A percentile compares a stretch with the other conserved stretches of the same genome.
These are phyloP conservation scores for Chunga burmeisteri DNA, from an alignment of 2,113 vertebrate species.

Conservation along the genomic window DNA sequence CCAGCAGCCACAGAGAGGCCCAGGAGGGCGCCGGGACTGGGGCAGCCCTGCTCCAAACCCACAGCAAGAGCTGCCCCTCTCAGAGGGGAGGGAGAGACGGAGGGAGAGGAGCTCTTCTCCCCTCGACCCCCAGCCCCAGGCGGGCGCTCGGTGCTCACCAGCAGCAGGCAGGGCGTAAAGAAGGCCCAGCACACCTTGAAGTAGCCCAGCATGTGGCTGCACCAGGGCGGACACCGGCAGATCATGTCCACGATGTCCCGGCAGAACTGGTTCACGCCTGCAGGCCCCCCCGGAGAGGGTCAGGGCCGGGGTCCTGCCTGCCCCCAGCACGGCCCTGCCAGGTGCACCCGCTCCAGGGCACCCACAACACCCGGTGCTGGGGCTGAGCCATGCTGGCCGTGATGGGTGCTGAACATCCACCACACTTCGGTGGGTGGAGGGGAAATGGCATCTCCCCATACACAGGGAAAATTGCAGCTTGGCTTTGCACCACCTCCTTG, in stretches of 20 bases:
- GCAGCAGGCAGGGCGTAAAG: slow-evolving; percentile 86
- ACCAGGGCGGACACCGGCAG: slow-evolving; percentile 80
- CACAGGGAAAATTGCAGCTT: too few species aligned
- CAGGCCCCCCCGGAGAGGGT: neutral
- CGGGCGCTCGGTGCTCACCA: slow-evolving; percentile 72
- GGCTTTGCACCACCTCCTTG: neutral
- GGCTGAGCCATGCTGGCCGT: neutral
- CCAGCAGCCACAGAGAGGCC: neutral
- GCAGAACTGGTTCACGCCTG: slow-evolving; percentile 87
- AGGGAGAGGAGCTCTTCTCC: neutral
- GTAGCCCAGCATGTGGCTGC: slow-evolving; percentile 72
- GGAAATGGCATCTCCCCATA: neutral
- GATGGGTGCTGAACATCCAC: neutral
- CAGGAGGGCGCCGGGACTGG: accelerated
- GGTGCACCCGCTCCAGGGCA: neutral
- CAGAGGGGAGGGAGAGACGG: neutral
- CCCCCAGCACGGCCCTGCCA: accelerated
- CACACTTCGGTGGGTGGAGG: neutral
- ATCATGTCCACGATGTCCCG: slow-evolving; percentile 92
- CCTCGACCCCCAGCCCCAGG: too few species aligned
- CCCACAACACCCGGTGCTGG: neutral
- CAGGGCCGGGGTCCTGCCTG: too few species aligned
- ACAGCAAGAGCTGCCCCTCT: neutral
- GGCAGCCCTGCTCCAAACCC: neutral
- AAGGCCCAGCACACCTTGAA: slow-evolving; percentile 93